Evolutionary conservation across 1,140 invertebrate species (phyloP), one percentile per base, ranked within the genome.

Genomic region (Panagrolaimus sp.): DNA sequence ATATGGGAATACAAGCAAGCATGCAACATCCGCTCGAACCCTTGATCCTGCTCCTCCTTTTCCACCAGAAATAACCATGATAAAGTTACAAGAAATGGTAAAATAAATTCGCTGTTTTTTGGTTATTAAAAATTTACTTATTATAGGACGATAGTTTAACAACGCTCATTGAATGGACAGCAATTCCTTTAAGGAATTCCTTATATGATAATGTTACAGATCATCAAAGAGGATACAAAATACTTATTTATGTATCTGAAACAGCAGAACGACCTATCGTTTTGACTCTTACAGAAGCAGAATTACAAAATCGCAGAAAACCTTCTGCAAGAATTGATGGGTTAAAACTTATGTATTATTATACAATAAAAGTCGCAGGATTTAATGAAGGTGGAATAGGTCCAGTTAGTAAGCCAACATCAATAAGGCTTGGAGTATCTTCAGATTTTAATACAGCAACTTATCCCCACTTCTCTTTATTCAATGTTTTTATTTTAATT

Each of bases 321-420:
- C 72, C 74, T 0, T 72, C 74, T 9, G 72, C 74, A 8, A 14
- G 64, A 27, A 72, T 74, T 9, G 74, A 74, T 46, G 72, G 72
- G 1, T 53, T 74, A 23, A 74, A 75, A 16, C 44, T 73, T 9
- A 74, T 74, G 72, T 74, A 62, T 48, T 72, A 46, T 23, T 74
- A 74, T 51, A 69, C 31, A 16, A 76, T 74, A 23, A 62, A 75
- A 66, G 68, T 74, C 27, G 62, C 62, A 20, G 62, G 62, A 23
- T 63, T 42, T 16, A 63, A 63, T 43, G 42, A 63, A 31, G 62
- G 62, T 63, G 62, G 62, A 23, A 27, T 63, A n/a, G 62, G 62
- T 16, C 51, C 51, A 11, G 51, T 57, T 27, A 57, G 51, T 27
- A 27, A 57, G n/a, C 51, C 51, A 23, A 57, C 51, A 57, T 57